Percentiles rank a stretch among this genome's conserved stretches.
Conservation (phyloP, 2,113 vertebrate genomes). For the Orthonyx spaldingii region DNA sequence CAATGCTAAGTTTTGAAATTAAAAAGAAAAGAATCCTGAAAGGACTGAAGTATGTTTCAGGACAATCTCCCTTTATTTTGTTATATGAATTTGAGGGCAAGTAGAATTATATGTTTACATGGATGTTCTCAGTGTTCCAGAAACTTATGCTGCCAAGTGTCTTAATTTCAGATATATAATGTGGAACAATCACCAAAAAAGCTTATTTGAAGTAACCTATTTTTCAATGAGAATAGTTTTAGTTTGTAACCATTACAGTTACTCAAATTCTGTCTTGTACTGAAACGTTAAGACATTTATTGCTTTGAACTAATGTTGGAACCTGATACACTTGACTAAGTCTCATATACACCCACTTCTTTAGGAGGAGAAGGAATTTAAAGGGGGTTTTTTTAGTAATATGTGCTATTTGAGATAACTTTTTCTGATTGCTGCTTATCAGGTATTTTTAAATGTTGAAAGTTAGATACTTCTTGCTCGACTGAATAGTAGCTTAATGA, state of each 20-base stretch:
- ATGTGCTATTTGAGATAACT: neutral
- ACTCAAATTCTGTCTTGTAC: neutral
- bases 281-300: neutral
- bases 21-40: neutral
- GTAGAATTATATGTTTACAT: neutral
- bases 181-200: accelerated
- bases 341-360: neutral
- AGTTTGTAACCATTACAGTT: neutral
- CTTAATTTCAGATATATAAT: neutral
- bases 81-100: neutral
- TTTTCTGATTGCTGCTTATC: neutral
- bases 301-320: neutral
- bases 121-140: neutral
- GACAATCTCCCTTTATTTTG: neutral
- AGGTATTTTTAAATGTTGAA: neutral
- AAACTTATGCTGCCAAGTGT: accelerated
- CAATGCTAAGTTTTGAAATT: neutral
- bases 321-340: neutral
- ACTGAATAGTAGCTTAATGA: neutral
- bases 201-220: neutral
- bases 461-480: neutral
- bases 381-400: neutral
- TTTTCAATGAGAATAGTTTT: neutral
- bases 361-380: neutral
- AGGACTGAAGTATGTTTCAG: neutral